phyloP scores from a whole-genome alignment of 1,140 invertebrate species.

The Heliconius hermathena region DNA sequence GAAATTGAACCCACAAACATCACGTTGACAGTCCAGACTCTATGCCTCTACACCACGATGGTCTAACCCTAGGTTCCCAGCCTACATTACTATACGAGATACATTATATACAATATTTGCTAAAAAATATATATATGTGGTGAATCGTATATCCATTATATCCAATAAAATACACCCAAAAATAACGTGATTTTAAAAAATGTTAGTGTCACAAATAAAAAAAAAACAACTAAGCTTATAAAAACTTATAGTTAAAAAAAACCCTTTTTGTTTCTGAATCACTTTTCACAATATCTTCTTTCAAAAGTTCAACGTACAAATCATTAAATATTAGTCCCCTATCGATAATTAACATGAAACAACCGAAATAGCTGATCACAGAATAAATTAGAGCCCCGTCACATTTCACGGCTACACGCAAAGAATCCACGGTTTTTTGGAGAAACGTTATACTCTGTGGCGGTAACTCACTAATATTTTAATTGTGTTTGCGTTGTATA shows the following conservation, averaged over 20 bases:
- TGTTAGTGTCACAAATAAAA: no score
- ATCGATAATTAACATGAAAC: conserved; percentile 35
- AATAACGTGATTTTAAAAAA: no score
- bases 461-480: conserved; percentile 40
- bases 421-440: conserved; percentile 61
- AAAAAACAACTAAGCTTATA: neutral
- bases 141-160: no score
- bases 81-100: no score
- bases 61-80: no score
- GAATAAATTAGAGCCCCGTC: conserved; percentile 67
- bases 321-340: conserved; percentile 18
- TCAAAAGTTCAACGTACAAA: neutral
- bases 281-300: neutral
- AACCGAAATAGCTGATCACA: conserved; percentile 50
- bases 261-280: neutral
- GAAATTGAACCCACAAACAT: no score
- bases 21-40: no score
- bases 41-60: no score
- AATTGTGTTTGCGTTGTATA: conserved; percentile 51
- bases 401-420: conserved; percentile 63
- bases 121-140: no score
- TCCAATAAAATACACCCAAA: no score
- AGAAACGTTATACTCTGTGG: conserved; percentile 47
- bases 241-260: neutral
- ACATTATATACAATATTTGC: no score